These are phyloP conservation scores for Oryzias dopingdopingensis DNA, from an alignment of 2,797 vertebrate genomes.

Conservation along the genomic window DNA sequence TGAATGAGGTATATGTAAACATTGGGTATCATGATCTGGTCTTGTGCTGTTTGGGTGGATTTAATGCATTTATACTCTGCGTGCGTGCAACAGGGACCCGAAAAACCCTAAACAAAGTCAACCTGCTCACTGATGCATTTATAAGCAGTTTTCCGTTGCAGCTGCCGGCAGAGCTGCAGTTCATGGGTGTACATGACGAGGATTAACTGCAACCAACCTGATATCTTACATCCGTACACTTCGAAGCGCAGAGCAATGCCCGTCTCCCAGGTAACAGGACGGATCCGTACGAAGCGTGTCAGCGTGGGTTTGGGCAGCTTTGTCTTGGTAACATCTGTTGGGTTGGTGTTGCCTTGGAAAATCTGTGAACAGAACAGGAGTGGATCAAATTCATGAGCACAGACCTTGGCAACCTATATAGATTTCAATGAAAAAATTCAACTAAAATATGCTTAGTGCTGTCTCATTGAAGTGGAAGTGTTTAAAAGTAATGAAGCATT, in stretches of 20 bases:
- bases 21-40: conserved; percentile 70
- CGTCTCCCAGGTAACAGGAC: conserved; percentile 89
- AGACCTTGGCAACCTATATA: neutral
- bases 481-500: no score
- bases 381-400: conserved; percentile 53
- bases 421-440: neutral
- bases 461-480: no score
- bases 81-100: conserved; percentile 16
- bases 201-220: conserved; percentile 80
- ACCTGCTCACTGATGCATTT: conserved; percentile 7
- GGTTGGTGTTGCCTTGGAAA: conserved; percentile 94
- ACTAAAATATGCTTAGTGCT: neutral
- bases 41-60: conserved; percentile 3
- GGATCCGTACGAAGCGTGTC: conserved; percentile 89
- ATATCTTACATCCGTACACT: conserved; percentile 97
- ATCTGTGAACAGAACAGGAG: conserved; percentile 71
- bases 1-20: conserved; percentile 75
- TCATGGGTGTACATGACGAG: conserved; percentile 7
- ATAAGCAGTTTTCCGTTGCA: neutral
- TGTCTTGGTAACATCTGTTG: conserved; percentile 86
- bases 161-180: neutral
- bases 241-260: conserved; percentile 97
- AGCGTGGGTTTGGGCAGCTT: conserved; percentile 89
- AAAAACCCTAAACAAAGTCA: no score
- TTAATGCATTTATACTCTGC: neutral